A percentile compares a stretch with the other conserved stretches of the same genome.
These are phyloP conservation scores for Empis stercorea DNA, from an alignment of 2,888 invertebrate species.

Conservation along the genomic window DNA sequence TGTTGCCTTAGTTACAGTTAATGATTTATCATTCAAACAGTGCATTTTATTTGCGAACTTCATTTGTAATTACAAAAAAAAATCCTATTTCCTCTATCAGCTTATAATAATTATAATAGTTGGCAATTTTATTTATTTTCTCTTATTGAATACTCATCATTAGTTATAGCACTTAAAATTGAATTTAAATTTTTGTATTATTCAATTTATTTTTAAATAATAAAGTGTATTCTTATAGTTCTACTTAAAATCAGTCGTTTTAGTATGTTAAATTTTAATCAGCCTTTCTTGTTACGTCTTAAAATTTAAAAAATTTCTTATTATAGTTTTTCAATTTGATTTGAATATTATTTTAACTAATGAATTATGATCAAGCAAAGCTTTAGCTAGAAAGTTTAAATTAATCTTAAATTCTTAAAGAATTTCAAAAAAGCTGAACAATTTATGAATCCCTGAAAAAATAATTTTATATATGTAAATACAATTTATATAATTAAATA, in stretches of 20 bases:
- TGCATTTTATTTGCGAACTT: slow-evolving; percentile 20
- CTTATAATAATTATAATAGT: too few species aligned
- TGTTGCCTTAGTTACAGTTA: slow-evolving; percentile 17
- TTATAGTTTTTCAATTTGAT: too few species aligned
- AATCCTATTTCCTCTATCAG: not conserved
- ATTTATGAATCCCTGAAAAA: slow-evolving; percentile 11
- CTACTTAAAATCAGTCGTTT: slow-evolving; percentile 19
- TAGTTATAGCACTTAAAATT: too few species aligned
- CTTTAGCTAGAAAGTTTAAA: not conserved
- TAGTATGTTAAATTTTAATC: slow-evolving; percentile 8
- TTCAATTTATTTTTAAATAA: too few species aligned
- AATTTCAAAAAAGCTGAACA: slow-evolving; percentile 2
- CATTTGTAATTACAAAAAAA: slow-evolving; percentile 1
- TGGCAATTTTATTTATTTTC: too few species aligned
- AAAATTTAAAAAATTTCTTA: not conserved
- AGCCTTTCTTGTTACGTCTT: slow-evolving; percentile 15
- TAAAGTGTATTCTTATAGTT: slow-evolving; percentile 5
- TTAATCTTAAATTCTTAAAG: slow-evolving; percentile 3
- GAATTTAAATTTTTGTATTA: too few species aligned
- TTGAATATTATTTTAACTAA: too few species aligned
- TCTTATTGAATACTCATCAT: too few species aligned
- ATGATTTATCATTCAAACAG: slow-evolving; percentile 3
- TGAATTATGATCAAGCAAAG: too few species aligned
- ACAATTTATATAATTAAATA: too few species aligned
- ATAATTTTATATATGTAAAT: too few species aligned